Conservation (phyloP, 2,888 invertebrate species). For the Cistogaster globosa region DNA sequence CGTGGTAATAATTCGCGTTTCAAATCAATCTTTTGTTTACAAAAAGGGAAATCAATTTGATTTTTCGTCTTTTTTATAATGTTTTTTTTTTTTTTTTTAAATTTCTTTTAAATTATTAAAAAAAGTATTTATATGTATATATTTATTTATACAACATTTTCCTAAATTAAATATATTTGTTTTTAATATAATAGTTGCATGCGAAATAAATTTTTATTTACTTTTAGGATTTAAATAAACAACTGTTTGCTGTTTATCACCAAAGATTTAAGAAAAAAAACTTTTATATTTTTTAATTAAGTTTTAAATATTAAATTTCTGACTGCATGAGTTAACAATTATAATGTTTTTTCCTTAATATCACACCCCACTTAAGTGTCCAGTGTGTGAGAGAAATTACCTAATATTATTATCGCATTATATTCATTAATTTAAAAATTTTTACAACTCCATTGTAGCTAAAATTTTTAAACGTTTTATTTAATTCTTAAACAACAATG, state of each 20-base stretch:
- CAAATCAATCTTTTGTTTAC: slow-evolving; percentile 16
- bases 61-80: background rate
- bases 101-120: slow-evolving; percentile 1
- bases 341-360: background rate
- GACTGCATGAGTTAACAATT: background rate
- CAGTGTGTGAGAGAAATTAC: slow-evolving; percentile 37
- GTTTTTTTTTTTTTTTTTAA: slow-evolving; percentile 12
- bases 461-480: no score
- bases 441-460: slow-evolving; percentile 34
- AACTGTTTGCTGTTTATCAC: no score
- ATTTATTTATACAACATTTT: no score
- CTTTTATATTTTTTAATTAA: no score
- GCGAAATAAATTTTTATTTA: no score
- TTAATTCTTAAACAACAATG: slow-evolving; percentile 1
- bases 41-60: slow-evolving; percentile 40
- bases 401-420: slow-evolving; percentile 28
- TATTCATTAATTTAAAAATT: slow-evolving; percentile 1
- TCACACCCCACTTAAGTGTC: background rate
- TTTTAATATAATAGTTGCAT: no score
- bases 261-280: no score
- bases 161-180: no score
- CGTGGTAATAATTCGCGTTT: slow-evolving; percentile 59
- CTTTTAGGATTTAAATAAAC: no score
- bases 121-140: no score
- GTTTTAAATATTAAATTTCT: no score